A percentile compares a stretch with the other conserved stretches of the same genome.
Conservation (phyloP, 1,140 invertebrate genomes). For the Hyposmocoma kahamanoa region DNA sequence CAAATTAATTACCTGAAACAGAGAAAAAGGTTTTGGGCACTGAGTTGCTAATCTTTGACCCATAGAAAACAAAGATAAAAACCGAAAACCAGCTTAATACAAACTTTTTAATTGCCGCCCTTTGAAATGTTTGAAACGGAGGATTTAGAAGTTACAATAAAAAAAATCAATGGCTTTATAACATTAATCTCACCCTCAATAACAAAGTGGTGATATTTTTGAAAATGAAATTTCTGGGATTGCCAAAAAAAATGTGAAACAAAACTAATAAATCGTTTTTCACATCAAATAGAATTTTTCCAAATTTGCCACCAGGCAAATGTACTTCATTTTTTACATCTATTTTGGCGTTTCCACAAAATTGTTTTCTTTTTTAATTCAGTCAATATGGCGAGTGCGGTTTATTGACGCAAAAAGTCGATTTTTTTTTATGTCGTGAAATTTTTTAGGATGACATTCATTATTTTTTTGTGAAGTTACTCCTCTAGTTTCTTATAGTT, state of each 20-base stretch:
- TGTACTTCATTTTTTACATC: too few species aligned
- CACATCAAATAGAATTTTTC: too few species aligned
- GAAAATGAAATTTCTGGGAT: not conserved
- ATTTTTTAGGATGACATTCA: too few species aligned
- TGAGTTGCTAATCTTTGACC: not conserved
- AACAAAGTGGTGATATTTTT: not conserved
- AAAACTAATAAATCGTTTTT: not conserved
- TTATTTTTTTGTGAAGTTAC: too few species aligned
- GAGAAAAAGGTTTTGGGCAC: not conserved
- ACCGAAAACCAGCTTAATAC: slow-evolving; percentile 11
- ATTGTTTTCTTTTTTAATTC: too few species aligned
- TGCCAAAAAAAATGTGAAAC: not conserved
- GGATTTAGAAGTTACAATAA: not conserved
- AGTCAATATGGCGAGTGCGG: too few species aligned
- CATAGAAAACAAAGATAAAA: not conserved
- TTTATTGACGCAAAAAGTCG: too few species aligned
- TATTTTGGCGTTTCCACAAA: too few species aligned
- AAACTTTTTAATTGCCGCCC: slow-evolving; percentile 9
- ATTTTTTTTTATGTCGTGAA: too few species aligned
- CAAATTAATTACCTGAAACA: not conserved
- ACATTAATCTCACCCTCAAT: too few species aligned
- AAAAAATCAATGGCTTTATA: not conserved
- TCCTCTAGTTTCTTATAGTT: too few species aligned
- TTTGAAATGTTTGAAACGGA: not conserved
- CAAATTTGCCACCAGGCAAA: too few species aligned